Evolutionary conservation across 2,113 vertebrate species (phyloP).

Genomic region (Lepisosteus oculatus): DNA sequence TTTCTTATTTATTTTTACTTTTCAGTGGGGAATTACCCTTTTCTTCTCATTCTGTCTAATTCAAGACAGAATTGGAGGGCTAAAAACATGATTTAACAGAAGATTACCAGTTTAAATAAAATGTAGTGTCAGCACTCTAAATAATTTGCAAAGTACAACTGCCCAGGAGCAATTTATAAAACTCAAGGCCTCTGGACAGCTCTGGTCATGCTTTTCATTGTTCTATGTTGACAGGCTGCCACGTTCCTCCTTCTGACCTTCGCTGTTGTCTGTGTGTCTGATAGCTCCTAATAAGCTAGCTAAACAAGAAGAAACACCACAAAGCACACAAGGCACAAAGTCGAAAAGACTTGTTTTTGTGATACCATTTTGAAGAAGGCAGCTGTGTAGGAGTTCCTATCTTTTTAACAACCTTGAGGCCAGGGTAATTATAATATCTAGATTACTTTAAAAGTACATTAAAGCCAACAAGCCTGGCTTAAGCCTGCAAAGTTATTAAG

Average conservation of each 20-base stretch:
- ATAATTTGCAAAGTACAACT: background rate
- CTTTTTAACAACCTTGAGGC: background rate
- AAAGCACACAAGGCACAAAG: background rate
- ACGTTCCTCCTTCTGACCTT: slow-evolving; percentile 6
- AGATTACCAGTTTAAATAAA: no score
- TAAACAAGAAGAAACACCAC: slow-evolving; percentile 5
- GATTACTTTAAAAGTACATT: no score
- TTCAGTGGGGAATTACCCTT: background rate
- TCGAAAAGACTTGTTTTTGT: background rate
- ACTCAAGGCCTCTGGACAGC: slow-evolving; percentile 2
- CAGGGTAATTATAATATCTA: background rate
- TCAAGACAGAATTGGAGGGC: background rate
- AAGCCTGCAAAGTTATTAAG: no score
- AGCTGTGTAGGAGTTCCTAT: background rate
- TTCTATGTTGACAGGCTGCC: background rate
- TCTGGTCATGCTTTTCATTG: background rate
- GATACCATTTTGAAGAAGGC: background rate
- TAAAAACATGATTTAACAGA: no score
- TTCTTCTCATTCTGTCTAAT: background rate
- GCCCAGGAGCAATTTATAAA: background rate
- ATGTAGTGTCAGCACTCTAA: background rate
- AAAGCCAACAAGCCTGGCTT: no score
- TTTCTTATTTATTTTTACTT: slow-evolving; percentile 15
- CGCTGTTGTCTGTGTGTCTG: slow-evolving; percentile 2
- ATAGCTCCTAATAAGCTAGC: slow-evolving; percentile 7